Percentiles rank a stretch among this genome's conserved stretches.
Conservation (phyloP, 2,888 invertebrate species). For the Capitulum mitella region DNA sequence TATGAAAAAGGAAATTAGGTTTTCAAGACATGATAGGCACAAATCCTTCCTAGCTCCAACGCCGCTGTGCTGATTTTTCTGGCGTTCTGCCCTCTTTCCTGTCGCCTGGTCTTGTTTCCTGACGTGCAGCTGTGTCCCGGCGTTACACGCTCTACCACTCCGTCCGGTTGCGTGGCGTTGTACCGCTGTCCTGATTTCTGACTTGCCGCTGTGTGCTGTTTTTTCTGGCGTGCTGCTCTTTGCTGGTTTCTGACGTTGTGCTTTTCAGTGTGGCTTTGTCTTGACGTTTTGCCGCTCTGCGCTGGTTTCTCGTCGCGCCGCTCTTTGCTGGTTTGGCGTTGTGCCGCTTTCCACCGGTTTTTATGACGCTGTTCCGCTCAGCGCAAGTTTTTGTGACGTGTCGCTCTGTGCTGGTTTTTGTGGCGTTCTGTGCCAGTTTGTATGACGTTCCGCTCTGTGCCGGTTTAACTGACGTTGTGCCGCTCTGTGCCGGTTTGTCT, state of each 20-base stretch:
- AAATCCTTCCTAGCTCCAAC: too few species aligned
- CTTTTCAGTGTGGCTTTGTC: not conserved
- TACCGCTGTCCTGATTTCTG: too few species aligned
- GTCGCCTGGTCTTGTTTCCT: too few species aligned
- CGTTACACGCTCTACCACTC: too few species aligned
- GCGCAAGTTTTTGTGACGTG: not conserved
- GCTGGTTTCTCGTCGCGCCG: not conserved
- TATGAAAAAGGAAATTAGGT: too few species aligned
- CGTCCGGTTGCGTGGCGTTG: too few species aligned
- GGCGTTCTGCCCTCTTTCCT: too few species aligned
- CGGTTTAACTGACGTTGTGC: not conserved
- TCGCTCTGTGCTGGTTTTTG: conserved; percentile 13
- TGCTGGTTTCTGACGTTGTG: not conserved
- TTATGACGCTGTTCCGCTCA: not conserved
- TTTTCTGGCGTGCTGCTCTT: not conserved
- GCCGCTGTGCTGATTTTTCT: too few species aligned
- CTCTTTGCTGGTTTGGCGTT: not conserved
- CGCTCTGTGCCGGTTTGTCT: conserved; percentile 8
- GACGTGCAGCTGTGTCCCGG: too few species aligned
- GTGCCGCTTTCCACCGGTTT: not conserved
- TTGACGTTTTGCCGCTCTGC: not conserved
- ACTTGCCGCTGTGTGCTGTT: too few species aligned
- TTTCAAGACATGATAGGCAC: too few species aligned
- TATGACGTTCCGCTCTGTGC: too few species aligned
- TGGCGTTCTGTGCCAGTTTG: conserved; percentile 19